Percentiles rank a stretch among this genome's conserved stretches.
Conservation (phyloP, 1,140 invertebrate species). For the Papilio glaucus region DNA sequence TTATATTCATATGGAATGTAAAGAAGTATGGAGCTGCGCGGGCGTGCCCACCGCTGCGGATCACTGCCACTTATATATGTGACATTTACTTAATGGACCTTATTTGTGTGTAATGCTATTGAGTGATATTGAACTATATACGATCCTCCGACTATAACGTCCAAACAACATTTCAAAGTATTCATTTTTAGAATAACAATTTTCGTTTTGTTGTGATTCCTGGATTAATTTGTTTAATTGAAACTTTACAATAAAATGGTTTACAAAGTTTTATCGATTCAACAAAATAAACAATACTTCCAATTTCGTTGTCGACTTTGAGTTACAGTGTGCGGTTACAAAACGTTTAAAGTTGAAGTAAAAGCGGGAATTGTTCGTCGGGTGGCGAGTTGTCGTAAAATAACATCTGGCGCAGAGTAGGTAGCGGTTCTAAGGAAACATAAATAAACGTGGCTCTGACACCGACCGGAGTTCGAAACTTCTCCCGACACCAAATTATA, state of each 20-base stretch:
- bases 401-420: constrained; percentile 77
- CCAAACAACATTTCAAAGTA: background rate
- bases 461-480: constrained; percentile 50
- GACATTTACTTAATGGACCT: constrained; percentile 45
- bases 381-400: constrained; percentile 72
- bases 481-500: constrained; percentile 58
- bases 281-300: constrained; percentile 29
- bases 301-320: constrained; percentile 21
- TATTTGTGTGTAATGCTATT: constrained; percentile 20
- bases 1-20: constrained; percentile 96
- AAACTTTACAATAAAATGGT: background rate
- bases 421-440: constrained; percentile 77
- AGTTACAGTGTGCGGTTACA: constrained; percentile 37
- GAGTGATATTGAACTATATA: background rate
- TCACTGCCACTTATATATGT: constrained; percentile 50
- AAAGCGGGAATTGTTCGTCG: constrained; percentile 61
- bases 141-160: too few species aligned
- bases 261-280: constrained; percentile 14
- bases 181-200: too few species aligned
- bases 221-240: background rate
- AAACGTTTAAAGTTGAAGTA: constrained; percentile 37
- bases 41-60: constrained; percentile 66
- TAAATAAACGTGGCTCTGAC: constrained; percentile 75
- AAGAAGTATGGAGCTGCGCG: constrained; percentile 96
- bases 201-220: background rate